Percentiles rank a stretch among this genome's conserved stretches.
phyloP scores from a whole-genome alignment of 2,797 vertebrate genomes.

The Gadopsis marmoratus region DNA sequence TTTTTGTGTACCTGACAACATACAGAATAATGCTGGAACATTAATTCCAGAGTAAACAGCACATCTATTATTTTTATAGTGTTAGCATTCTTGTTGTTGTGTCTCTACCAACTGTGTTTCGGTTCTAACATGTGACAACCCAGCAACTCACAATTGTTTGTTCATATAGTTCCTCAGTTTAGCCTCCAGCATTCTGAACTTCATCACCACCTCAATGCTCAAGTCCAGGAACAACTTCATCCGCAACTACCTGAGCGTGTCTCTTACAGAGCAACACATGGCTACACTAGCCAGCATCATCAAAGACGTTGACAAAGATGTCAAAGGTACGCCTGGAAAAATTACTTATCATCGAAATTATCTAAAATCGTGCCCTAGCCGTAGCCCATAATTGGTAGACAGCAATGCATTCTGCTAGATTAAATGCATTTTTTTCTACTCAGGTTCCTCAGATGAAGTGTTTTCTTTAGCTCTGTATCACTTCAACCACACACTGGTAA shows the following conservation, averaged over 20 bases:
- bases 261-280: constrained; percentile 97
- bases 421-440: not conserved
- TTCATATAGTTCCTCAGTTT: constrained; percentile 92
- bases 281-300: constrained; percentile 97
- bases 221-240: constrained; percentile 99
- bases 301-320: constrained; percentile 98
- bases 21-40: not conserved
- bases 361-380: not conserved
- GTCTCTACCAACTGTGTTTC: not conserved
- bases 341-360: not conserved
- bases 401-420: not conserved
- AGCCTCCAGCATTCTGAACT: constrained; percentile 97
- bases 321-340: constrained; percentile 88
- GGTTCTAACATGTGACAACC: not conserved
- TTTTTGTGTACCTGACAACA: not conserved
- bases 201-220: constrained; percentile 97
- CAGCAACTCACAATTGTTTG: constrained; percentile 10
- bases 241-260: constrained; percentile 97
- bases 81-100: too few species aligned
- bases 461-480: constrained; percentile 97
- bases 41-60: not conserved
- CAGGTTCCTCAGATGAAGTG: constrained; percentile 96
- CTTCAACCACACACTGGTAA: constrained; percentile 98
- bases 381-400: not conserved
- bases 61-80: not conserved